Conservation (phyloP, 2,888 invertebrate genomes). For the Ametastegia equiseti region DNA sequence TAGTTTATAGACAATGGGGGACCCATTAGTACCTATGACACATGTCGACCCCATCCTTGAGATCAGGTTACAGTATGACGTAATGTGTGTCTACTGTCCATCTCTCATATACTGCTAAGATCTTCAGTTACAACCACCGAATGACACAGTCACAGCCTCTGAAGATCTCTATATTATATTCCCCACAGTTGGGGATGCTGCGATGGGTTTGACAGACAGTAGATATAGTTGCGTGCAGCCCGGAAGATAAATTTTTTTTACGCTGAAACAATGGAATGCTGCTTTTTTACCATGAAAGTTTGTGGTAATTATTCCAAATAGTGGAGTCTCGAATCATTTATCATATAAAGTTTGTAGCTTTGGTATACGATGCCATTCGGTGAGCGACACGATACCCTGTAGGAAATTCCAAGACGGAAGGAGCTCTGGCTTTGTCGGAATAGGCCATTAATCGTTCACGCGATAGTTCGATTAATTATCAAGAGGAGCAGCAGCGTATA, state of each 20-base stretch:
- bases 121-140: constrained; percentile 22
- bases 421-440: constrained; percentile 8
- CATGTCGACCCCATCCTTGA: constrained; percentile 21
- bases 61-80: constrained; percentile 36
- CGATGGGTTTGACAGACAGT: neutral
- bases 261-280: no score
- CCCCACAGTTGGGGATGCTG: neutral
- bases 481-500: neutral
- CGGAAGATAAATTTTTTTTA: neutral
- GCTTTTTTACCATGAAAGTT: neutral
- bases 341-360: neutral
- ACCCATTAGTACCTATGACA: constrained; percentile 60
- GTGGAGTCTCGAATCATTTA: neutral
- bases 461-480: constrained; percentile 42
- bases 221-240: neutral
- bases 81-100: constrained; percentile 26
- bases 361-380: constrained; percentile 41
- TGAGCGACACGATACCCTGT: constrained; percentile 12
- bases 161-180: neutral
- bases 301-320: neutral
- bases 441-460: constrained; percentile 34
- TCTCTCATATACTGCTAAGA: neutral
- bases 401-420: neutral
- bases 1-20: constrained; percentile 51
- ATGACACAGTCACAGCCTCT: neutral